Evolutionary conservation across 2,113 vertebrate genomes (phyloP).

Genomic region (Chloebia gouldiae): DNA sequence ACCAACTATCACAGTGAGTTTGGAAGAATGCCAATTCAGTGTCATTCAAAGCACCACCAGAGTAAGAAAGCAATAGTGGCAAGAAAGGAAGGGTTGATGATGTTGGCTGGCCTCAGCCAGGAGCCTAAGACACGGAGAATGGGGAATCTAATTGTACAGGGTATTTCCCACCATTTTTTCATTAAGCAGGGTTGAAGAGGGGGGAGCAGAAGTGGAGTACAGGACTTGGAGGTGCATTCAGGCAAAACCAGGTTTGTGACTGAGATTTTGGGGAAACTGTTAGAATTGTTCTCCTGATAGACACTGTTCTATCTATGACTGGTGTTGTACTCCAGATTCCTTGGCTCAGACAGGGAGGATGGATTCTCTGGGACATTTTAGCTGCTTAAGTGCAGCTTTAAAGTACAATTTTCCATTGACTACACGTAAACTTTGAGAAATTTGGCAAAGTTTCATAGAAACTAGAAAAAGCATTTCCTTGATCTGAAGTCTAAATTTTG

Average conservation of each 20-base stretch:
- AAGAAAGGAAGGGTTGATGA: not conserved
- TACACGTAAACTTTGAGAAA: not conserved
- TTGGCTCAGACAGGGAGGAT: not conserved
- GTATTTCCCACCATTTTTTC: not conserved
- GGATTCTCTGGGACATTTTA: not conserved
- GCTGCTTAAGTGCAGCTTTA: not conserved
- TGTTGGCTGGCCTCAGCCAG: not conserved
- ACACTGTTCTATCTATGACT: not conserved
- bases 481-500: not conserved
- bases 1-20: not conserved
- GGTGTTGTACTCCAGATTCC: not conserved
- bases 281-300: not conserved
- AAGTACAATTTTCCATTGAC: not conserved
- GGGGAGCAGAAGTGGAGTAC: not conserved
- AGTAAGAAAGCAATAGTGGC: not conserved
- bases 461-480: not conserved
- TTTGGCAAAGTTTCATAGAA: not conserved
- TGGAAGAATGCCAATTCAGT: not conserved
- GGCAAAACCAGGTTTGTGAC: not conserved
- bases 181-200: not conserved
- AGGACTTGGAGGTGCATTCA: not conserved
- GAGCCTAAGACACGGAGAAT: not conserved
- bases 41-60: not conserved
- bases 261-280: not conserved
- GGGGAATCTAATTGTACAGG: not conserved